phyloP scores from a whole-genome alignment of 2,888 invertebrate species.

The Melikaiella ostensackeni region DNA sequence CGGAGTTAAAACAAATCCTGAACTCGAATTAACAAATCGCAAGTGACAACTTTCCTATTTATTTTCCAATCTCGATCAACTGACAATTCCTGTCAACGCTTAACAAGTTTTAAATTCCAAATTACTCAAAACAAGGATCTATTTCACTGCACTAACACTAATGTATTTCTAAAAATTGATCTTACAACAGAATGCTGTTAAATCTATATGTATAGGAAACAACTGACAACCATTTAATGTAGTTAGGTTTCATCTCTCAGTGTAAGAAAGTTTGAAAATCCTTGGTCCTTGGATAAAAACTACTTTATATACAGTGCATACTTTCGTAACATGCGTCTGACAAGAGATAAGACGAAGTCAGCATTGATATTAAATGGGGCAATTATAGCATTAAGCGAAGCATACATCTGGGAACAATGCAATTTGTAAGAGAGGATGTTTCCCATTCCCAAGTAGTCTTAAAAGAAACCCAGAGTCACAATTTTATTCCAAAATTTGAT shows the following conservation, averaged over 20 bases:
- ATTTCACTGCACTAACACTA: constrained; percentile 45
- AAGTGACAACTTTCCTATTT: constrained; percentile 32
- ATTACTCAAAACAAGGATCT: constrained; percentile 47
- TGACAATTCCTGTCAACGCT: constrained; percentile 3
- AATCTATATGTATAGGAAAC: no score
- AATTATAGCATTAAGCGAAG: constrained; percentile 38
- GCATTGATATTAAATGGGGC: constrained; percentile 30
- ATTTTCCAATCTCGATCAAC: constrained; percentile 28
- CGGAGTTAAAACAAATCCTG: constrained; percentile 26
- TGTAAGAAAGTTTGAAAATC: background rate
- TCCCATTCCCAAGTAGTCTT: constrained; percentile 14
- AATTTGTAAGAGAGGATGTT: constrained; percentile 38
- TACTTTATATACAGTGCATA: constrained; percentile 11
- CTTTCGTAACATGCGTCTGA: constrained; percentile 24
- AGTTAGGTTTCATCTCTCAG: no score
- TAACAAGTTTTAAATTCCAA: constrained; percentile 4
- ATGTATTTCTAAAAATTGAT: no score
- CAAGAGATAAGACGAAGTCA: constrained; percentile 32
- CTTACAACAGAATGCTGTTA: no score
- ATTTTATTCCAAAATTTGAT: constrained; percentile 40
- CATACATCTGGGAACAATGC: constrained; percentile 37
- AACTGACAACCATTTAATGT: no score
- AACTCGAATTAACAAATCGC: constrained; percentile 29
- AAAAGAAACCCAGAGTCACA: constrained; percentile 12
- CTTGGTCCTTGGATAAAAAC: background rate